Base-by-base conservation (phyloP, 23 tunicate genomes). In the Styela clava region DNA sequence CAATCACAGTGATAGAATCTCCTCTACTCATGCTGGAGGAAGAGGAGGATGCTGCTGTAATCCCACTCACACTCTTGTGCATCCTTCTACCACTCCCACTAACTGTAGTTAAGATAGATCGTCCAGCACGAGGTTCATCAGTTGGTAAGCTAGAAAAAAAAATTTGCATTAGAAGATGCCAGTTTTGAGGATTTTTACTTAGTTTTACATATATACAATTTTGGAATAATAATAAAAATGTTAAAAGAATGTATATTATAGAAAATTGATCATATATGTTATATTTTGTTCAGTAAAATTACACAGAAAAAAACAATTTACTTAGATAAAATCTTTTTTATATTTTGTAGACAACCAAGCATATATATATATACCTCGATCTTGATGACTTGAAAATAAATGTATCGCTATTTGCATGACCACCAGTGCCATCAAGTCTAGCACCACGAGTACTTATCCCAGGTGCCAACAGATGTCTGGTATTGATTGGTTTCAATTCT, bases 1-100 rank as follows among this genome's bases (percentile, higher is more conserved):
- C 31, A 16, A 67, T 22, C 30, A 67, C 71, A 67, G 71, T 67
- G 31, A 67, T 25, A 16, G 71, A 67, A 1, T 67, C 71, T 1
- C 71, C 71, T 67, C 71, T 67, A 29, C 71, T 67, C 31, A 67
- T 67, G 71, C 71, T 67, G 31, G 71, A 67, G 31, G 71, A 67
- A 67, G 71, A 67, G 30, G 71, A 67, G 0, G 71, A 67, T 25
- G 30, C 31, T 1, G 71, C 31, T 16, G 71, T 16, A 27, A 67
- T 29, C 30, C 71, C 31, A 27, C 30, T 67, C 31, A 27, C 22
- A 25, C 1, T 67, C 24, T 67, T 67, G 71, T 18, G 30, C 22
- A 25, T 67, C 12, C 24, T 19, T 27, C 71, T 67, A 23, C 64
- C 64, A 61, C 64, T 61, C 0, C 64, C 64, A 61, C 22, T 61